Base-by-base conservation (phyloP, 1,140 invertebrate species). In the Idris sp. region DNA sequence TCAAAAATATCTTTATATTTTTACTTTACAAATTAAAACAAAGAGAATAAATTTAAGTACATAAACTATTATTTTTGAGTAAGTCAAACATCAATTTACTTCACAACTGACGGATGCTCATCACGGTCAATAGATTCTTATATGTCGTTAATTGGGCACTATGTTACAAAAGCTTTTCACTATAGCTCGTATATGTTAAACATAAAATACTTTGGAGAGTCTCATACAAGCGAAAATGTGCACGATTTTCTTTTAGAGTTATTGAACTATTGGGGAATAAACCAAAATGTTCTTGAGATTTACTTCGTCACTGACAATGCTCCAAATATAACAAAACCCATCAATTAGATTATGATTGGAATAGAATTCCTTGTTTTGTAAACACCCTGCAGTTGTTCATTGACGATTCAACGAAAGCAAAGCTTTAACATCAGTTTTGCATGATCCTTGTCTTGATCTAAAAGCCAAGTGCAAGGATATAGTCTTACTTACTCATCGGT, bases 101-200 rank as follows among this genome's bases (percentile, higher is more conserved):
- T 36, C 11, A 36, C 33, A 15, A 36, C 33, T 14, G 33, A 36
- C 10, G 33, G 33, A 36, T 36, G 33, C 14, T 2, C 11, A n/a
- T n/a, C n/a, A n/a, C n/a, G n/a, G n/a, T n/a, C n/a, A n/a, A n/a
- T n/a, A n/a, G n/a, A n/a, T n/a, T n/a, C n/a, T n/a, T n/a, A n/a
- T n/a, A n/a, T n/a, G n/a, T n/a, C n/a, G n/a, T n/a, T n/a, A n/a
- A n/a, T 13, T 4, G 3, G 11, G 33, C 33, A 36, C 33, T 36
- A 36, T 8, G 11, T 36, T 4, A 36, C 33, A 15, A 15, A 36
- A 4, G 8, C 11, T 4, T 36, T 14, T 36, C 2, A 36, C 11
- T 14, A 4, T 2, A 10, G 11, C 1, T 4, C 11, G 3, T 36
- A 36, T 10, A 36, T 36, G 33, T 4, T 36, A 36, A 36, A 36